phyloP scores from a whole-genome alignment of 2,113 vertebrate species.

The Notarius quadriscutis region DNA sequence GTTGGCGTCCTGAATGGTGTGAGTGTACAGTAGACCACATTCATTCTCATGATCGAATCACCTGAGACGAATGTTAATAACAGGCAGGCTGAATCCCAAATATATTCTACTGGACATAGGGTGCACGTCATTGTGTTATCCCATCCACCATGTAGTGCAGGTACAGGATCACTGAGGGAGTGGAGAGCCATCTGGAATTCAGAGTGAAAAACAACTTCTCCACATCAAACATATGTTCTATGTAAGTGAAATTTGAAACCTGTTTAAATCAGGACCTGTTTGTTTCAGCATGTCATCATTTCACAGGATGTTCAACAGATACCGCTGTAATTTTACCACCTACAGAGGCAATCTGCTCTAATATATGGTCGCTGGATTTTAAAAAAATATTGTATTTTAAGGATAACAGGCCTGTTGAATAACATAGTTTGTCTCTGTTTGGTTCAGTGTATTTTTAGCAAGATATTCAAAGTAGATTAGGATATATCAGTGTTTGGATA shows the following conservation, averaged over 20 bases:
- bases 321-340: background rate
- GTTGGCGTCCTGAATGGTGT: background rate
- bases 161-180: background rate
- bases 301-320: constrained; percentile 9
- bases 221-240: constrained; percentile 5
- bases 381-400: background rate
- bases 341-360: background rate
- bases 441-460: background rate
- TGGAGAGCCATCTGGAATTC: constrained; percentile 12
- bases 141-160: background rate
- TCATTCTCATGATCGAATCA: background rate
- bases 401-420: background rate
- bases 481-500: background rate
- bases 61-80: background rate
- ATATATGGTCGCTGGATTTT: background rate
- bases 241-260: background rate
- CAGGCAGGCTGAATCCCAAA: background rate
- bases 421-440: background rate
- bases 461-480: background rate
- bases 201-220: background rate
- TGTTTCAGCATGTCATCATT: background rate
- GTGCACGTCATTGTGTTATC: background rate
- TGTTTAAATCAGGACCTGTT: constrained; percentile 19
- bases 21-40: background rate
- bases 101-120: background rate